Percentiles rank a stretch among this genome's conserved stretches.
These are phyloP conservation scores for Cassiopea andromeda DNA, from an alignment of 30 jellyfish, hydroid and myxozoan genomes.

Conservation along the genomic window DNA sequence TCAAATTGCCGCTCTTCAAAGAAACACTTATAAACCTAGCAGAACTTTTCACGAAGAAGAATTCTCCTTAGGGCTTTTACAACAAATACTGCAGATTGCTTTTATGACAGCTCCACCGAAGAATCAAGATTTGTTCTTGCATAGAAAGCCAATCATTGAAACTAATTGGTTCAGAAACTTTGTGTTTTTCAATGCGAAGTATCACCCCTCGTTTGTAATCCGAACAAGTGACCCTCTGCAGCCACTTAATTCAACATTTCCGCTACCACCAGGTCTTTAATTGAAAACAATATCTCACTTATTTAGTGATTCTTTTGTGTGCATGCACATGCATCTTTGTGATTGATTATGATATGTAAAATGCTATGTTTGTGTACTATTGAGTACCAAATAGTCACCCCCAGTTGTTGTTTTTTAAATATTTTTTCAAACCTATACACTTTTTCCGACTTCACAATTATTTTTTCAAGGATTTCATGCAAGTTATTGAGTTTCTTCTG, in stretches of 20 bases:
- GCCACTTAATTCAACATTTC: conserved; percentile 33
- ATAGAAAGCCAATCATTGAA: conserved; percentile 47
- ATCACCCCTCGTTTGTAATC: conserved; percentile 50
- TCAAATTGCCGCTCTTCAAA: conserved; percentile 69
- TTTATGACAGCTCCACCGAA: conserved; percentile 24
- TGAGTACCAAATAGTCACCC: too few species aligned
- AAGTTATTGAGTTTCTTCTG: too few species aligned
- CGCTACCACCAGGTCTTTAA: conserved; percentile 48
- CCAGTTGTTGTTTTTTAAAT: too few species aligned
- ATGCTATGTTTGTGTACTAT: too few species aligned
- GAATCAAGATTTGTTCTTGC: conserved; percentile 52
- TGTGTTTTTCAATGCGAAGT: conserved; percentile 56
- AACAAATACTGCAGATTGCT: conserved; percentile 69
- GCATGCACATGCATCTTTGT: too few species aligned
- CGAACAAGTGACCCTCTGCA: conserved; percentile 42
- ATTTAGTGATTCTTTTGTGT: too few species aligned
- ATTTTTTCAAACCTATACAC: too few species aligned
- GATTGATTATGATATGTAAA: too few species aligned
- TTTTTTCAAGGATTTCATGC: too few species aligned
- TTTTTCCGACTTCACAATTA: too few species aligned
- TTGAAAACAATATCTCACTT: too few species aligned
- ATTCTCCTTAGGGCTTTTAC: conserved; percentile 68
- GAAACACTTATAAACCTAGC: conserved; percentile 37
- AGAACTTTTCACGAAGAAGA: conserved; percentile 62
- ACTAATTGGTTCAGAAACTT: conserved; percentile 74